Evolutionary conservation across 2,797 vertebrate genomes (phyloP), one percentile per base, ranked within the genome.

Genomic region (Sebastes hubbsi): DNA sequence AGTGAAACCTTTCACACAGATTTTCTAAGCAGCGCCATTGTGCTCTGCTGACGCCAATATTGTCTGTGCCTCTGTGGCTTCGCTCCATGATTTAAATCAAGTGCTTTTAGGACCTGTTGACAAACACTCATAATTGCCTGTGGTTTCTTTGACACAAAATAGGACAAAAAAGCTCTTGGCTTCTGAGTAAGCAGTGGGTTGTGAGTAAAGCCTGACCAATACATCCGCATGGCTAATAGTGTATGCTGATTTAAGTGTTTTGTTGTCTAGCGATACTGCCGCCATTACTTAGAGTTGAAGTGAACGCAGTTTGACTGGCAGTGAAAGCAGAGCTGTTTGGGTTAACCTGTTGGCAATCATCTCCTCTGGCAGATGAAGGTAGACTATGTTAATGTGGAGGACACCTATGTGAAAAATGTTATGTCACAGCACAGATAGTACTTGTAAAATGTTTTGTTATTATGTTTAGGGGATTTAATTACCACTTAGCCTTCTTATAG

Each of bases 81-180:
- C 12, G 7, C 70, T 30, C 20, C 54, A 2, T 74, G 62, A 65
- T 79, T 75, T 80, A 42, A 65, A 63, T 58, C 34, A 65, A 75
- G 58, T 4, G 10, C 58, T 80, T 82, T 73, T 16, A 80, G 16
- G 75, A 65, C 54, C 64, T 55, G 56, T 68, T 67, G 77, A 89
- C 58, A 73, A 85, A 79, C 46, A 27, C 59, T 58, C 46, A 36
- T 78, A 81, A 85, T 78, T 80, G 46, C 29, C n/a, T 55, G 69
- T 55, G 84, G 80, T 80, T 86, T 80, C 67, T 38, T 66, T 82
- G 55, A 84, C 74, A 61, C 65, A n/a, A 77, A 85, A 75, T 42
- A 76, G 66, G 34, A 75, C 65, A 34, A 84, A 73, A 72, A 77
- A 42, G 58, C 73, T 66, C 60, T 73, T 63, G 36, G 42, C 46